Base-by-base conservation (phyloP, 2,797 vertebrate genomes). In the Streptopelia turtur region DNA sequence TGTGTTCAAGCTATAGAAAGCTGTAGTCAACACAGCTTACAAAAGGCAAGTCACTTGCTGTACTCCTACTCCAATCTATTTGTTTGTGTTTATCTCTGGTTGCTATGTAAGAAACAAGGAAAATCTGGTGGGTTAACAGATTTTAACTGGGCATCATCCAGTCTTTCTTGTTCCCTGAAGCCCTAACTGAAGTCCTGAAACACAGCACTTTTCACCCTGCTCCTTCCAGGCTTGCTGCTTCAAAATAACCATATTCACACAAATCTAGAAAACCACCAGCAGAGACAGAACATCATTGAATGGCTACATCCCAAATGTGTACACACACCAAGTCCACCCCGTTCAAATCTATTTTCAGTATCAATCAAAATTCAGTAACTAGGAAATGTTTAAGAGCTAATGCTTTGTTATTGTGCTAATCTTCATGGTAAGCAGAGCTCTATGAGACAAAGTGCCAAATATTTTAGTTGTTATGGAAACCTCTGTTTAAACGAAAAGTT, bases 31-130 rank as follows among this genome's bases (percentile, higher is more conserved):
- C 69, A 68, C 31, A 81, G 72, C 83, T 87, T 10, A 93, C 89
- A 92, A 96, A 95, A 94, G 95, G 84, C 85, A 45, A 95, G 94
- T 95, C 97, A 97, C 91, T 94, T n/a, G 53, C 76, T 90, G 93
- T 84, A 83, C 86, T 95, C 95, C 93, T 96, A 94, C 82, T 95
- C 86, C 94, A 82, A 33, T 93, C 94, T 97, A 75, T 97, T 89
- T 97, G 97, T 95, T 96, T 97, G 83, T 98, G 97, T 98, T 98
- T 98, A 97, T 97, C 89, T 96, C 90, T 65, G 95, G 97, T 98
- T 98, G 96, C 97, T 96, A 98, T 92, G 97, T 91, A 82, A 96
- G 95, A 90, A 89, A 95, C 91, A 94, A 89, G 94, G 94, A 92
- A 96, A 96, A 90, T 92, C 81, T 97, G 94, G 83, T 82, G 95